Evolutionary conservation across 2,113 vertebrate genomes (phyloP), one percentile per base, ranked within the genome.

Genomic region (Amia ocellicauda): DNA sequence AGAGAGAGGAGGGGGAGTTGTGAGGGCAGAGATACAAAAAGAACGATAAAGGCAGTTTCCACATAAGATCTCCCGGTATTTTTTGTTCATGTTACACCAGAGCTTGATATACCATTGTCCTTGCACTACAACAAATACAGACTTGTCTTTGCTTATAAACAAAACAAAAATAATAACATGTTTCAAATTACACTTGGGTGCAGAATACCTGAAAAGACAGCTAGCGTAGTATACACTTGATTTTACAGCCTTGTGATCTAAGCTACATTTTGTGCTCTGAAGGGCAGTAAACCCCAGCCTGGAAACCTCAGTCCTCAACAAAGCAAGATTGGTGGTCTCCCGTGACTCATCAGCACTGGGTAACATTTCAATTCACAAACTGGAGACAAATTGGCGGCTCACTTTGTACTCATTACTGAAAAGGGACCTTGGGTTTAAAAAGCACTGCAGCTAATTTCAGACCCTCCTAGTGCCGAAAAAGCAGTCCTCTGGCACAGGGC

Each of bases 141-240:
- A 27, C 49, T 49, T 66, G 64, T 61, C 70, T 70, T 58, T 61
- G 56, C 60, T 56, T 36, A 26, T n/a, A 61, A 26, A 27, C n/a
- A n/a, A n/a, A n/a, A n/a, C n/a, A n/a, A n/a, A n/a, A n/a, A n/a
- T n/a, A n/a, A n/a, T n/a, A n/a, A n/a, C n/a, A n/a, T 4, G 29
- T 67, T 63, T 57, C 59, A 69, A 65, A 69, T 73, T 69, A 66
- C 54, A 55, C 71, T 47, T 64, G 13, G 58, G 67, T 63, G 71
- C 4, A 17, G 60, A 67, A 67, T 54, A 43, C 43, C 60, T 69
- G 59, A 69, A 55, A n/a, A 62, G 58, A 66, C 43, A n/a, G n/a
- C n/a, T n/a, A n/a, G n/a, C n/a, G n/a, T n/a, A n/a, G n/a, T n/a
- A n/a, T n/a, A n/a, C n/a, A n/a, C n/a, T n/a, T n/a, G n/a, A n/a